Evolutionary conservation across 2,113 vertebrate species (phyloP), one percentile per base, ranked within the genome.

Genomic region (Macquaria australasica): DNA sequence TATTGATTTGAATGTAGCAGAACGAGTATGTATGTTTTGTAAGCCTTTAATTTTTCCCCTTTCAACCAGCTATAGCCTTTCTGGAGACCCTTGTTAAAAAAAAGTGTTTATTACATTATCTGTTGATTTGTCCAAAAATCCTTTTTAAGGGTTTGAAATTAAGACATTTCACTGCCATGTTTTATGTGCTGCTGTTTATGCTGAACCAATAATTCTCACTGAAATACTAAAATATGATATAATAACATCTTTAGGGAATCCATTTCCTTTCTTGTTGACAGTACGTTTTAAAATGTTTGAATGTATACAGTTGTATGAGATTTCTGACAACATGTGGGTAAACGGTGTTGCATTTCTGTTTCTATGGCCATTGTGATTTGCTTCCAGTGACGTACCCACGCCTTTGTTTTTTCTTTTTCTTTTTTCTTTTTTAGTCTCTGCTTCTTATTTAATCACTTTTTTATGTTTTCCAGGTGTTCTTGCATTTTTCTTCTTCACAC

Each of bases 401-500:
- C 28, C 10, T 68, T 43, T 43, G n/a, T n/a, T 3, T 41, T 6
- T n/a, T 11, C 6, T 37, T 37, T 3, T 37, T 37, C 6, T 37
- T 37, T 5, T 37, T 37, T n/a, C n/a, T n/a, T 31, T 74, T 4
- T 12, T 21, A 48, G 72, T 34, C 8, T 55, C 28, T 55, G 1
- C 56, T 63, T 48, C 7, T 78, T 12, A 23, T 9, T 71, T 1
- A 18, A 3, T 59, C 6, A 9, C 5, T 23, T 48, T 20, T 45
- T 64, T 14, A 2, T 85, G 3, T 76, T 85, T 93, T 92, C 6
- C 86, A 99, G 98, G 98, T 87, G 91, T 97, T 59, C 95, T 99
- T 31, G 97, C 97, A 0, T 99, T 98, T 94, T 97, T 98, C 76
- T 96, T 99, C 93, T 99, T 99, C 94, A 98, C 98, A 16, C 94